Evolutionary conservation across 2,797 vertebrate species (phyloP), one percentile per base, ranked within the genome.

Genomic region (Brachyalestes nurse): DNA sequence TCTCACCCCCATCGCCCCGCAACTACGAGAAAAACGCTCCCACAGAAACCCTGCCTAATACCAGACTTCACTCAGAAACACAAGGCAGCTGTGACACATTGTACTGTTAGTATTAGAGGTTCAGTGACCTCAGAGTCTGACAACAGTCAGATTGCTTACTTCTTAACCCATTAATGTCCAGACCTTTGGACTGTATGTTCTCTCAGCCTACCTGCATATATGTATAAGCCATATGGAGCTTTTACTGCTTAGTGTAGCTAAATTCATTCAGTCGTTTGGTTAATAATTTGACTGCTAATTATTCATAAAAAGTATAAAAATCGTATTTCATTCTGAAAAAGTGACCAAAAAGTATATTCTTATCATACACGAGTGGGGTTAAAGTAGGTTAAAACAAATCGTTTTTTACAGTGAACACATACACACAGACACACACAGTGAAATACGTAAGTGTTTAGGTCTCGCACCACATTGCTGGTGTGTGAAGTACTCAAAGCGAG

Each of bases 401-500:
- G n/a, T 49, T 12, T 9, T 49, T 49, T 49, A 42, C 40, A 51
- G 49, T 51, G 49, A 67, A 76, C 79, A 75, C 80, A 82, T 71
- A 82, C 66, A 82, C 40, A 55, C 72, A 73, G 57, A 71, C 55
- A 72, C 66, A 76, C 64, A 74, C 80, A 77, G 57, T 60, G 47
- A 83, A 67, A 83, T 64, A 51, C 74, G 62, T 67, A 72, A 78
- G 83, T 67, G 47, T 77, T 66, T 76, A 70, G 58, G 76, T 74
- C 72, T 62, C 34, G 72, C 81, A 72, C 80, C 75, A 77, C 62
- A 51, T 84, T 80, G 77, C 65, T 51, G 67, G 79, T 80, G 80
- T 81, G 69, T 82, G 72, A 75, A 40, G 58, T 75, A 70, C 42
- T 45, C 72, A 70, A 75, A 73, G 72, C 45, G 57, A 3, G 40